Conservation (phyloP, 2,888 invertebrate genomes). For the Zele albiditarsus region DNA sequence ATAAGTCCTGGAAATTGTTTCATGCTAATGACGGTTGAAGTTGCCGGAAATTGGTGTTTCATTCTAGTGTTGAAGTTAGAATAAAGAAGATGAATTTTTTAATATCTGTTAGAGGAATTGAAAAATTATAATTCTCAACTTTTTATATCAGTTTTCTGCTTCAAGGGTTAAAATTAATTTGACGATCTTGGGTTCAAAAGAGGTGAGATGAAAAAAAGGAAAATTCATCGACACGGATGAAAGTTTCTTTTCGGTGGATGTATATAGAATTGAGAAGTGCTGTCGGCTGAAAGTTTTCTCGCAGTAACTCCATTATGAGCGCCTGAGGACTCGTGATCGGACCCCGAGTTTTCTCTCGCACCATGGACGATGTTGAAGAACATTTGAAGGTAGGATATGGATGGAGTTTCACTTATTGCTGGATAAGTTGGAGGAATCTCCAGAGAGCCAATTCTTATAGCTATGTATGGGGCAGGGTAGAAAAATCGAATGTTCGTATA, state of each 20-base stretch:
- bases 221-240: background rate
- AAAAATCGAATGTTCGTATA: background rate
- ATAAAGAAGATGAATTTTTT: background rate
- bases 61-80: background rate
- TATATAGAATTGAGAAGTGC: background rate
- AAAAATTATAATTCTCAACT: background rate
- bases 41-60: too few species aligned
- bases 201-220: background rate
- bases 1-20: too few species aligned
- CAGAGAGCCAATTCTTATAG: background rate
- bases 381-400: background rate
- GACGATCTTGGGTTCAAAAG: background rate
- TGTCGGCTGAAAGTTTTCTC: constrained; percentile 44
- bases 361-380: background rate
- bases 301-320: constrained; percentile 48
- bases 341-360: constrained; percentile 19
- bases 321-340: constrained; percentile 46
- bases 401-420: constrained; percentile 10
- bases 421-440: background rate
- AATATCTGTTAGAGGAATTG: background rate
- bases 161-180: background rate
- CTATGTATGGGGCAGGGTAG: background rate
- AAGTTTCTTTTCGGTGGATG: background rate
- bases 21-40: too few species aligned
- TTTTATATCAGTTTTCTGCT: background rate